Evolutionary conservation across 2,888 invertebrate genomes (phyloP), one percentile per base, ranked within the genome.

Genomic region (Dasysyrphus tricinctus): DNA sequence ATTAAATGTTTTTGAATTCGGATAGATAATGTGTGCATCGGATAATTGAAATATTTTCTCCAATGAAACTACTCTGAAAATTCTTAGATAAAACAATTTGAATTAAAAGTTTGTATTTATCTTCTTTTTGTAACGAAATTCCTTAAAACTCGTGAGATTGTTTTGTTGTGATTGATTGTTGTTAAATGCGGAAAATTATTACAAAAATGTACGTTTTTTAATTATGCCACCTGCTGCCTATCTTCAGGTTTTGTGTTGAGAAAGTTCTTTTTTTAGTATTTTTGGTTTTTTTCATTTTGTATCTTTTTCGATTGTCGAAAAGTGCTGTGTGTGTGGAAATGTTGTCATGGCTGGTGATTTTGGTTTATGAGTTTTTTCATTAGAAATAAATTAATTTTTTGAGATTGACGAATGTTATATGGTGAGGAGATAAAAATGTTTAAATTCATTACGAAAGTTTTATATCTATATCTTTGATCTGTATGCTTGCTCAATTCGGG

Each of bases 311-410:
- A 7, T 32, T 67, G n/a, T 49, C 34, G 19, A 37, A 34, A 51
- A 67, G 34, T 44, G 44, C 5, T n/a, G 19, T 67, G 47, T 44
- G 16, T 51, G 63, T 67, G 49, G 67, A 67, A 69, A 51, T 69
- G 51, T 49, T 69, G 69, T 54, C 69, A 69, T 54, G 54, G 51
- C 11, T 37, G 11, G 14, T 69, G 69, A 54, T 24, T 69, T 69
- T 54, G 39, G 51, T 39, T 69, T 69, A 69, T 54, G 24, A 67
- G 19, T 39, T 65, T 51, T 51, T 49, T 49, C 47, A 47, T 16
- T 47, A 8, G 32, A 42, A 61, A 61, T 34, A 39, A 9, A 0
- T 47, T n/a, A 4, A 8, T 51, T 54, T 29, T 54, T 51, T 24
- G 7, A 29, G 12, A 34, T 37, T 39, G 39, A 59, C 39, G 19